Conservation (phyloP, 2,888 invertebrate species). For the Athalia circularis region DNA sequence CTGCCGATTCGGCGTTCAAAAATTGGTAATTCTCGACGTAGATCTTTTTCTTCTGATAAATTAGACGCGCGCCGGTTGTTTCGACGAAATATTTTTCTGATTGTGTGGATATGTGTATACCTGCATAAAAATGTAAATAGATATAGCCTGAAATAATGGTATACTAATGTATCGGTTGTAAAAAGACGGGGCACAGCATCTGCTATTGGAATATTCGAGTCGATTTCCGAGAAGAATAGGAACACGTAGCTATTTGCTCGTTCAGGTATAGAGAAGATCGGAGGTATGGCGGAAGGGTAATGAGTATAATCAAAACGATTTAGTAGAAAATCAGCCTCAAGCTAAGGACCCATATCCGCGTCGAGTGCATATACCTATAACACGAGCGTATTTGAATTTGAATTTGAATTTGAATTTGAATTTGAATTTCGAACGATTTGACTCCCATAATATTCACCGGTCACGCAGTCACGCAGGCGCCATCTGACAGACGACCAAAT, state of each 20-base stretch:
- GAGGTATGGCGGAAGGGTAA: conserved; percentile 57
- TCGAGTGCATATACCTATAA: conserved; percentile 44
- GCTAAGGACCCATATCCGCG: conserved; percentile 55
- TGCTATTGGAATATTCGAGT: too few species aligned
- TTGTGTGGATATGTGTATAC: too few species aligned
- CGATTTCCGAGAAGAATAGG: conserved; percentile 14
- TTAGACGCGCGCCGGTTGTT: too few species aligned
- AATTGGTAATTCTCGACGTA: too few species aligned
- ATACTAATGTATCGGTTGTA: background rate
- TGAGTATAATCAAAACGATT: conserved; percentile 72
- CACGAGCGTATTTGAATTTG: conserved; percentile 58
- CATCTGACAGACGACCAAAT: conserved; percentile 71
- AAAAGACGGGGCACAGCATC: too few species aligned
- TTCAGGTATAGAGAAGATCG: background rate
- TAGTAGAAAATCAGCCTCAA: conserved; percentile 68
- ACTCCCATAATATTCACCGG: conserved; percentile 66
- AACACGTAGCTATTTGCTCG: background rate
- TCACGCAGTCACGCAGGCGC: conserved; percentile 73
- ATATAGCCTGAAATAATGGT: background rate
- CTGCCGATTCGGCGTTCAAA: too few species aligned
- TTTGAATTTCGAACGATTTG: conserved; percentile 67
- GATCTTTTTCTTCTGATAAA: too few species aligned
- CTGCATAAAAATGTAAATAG: too few species aligned
- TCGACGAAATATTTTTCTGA: too few species aligned
- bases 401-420: conserved; percentile 69